Conservation (phyloP, 2,888 invertebrate genomes). For the Caenorhabditis panamensis region DNA sequence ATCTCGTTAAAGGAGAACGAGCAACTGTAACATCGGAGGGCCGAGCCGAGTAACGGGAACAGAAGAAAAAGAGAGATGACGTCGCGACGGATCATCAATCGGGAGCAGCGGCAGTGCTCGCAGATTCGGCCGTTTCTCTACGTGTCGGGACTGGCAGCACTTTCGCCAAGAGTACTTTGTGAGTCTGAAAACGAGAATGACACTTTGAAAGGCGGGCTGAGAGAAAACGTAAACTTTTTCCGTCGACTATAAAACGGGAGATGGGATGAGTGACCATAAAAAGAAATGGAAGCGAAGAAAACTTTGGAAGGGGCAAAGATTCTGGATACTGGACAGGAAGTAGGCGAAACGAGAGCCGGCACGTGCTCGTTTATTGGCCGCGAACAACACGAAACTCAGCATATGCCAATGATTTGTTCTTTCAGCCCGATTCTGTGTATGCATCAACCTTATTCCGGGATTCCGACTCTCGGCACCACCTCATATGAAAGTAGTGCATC, state of each 20-base stretch:
- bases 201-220: neutral
- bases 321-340: conserved; percentile 46
- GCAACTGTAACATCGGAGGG: conserved; percentile 77
- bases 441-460: conserved; percentile 74
- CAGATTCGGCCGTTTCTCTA: conserved; percentile 72
- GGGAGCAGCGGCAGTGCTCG: conserved; percentile 70
- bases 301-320: conserved; percentile 15
- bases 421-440: conserved; percentile 72
- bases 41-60: conserved; percentile 9
- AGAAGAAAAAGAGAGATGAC: conserved; percentile 62
- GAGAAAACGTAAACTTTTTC: neutral
- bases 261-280: conserved; percentile 43
- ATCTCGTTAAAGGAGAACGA: conserved; percentile 78
- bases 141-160: conserved; percentile 69
- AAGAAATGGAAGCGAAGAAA: conserved; percentile 7
- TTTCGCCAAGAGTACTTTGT: conserved; percentile 72
- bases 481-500: conserved; percentile 70
- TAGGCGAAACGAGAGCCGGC: conserved; percentile 16
- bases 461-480: conserved; percentile 70
- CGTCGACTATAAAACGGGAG: conserved; percentile 22
- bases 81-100: conserved; percentile 70
- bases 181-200: conserved; percentile 42
- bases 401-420: conserved; percentile 17
- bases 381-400: conserved; percentile 19
- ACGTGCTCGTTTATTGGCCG: conserved; percentile 18